A percentile compares a stretch with the other conserved stretches of the same genome.
These are phyloP conservation scores for Trissolcus brochymenae DNA, from an alignment of 2,888 invertebrate genomes.

Conservation along the genomic window DNA sequence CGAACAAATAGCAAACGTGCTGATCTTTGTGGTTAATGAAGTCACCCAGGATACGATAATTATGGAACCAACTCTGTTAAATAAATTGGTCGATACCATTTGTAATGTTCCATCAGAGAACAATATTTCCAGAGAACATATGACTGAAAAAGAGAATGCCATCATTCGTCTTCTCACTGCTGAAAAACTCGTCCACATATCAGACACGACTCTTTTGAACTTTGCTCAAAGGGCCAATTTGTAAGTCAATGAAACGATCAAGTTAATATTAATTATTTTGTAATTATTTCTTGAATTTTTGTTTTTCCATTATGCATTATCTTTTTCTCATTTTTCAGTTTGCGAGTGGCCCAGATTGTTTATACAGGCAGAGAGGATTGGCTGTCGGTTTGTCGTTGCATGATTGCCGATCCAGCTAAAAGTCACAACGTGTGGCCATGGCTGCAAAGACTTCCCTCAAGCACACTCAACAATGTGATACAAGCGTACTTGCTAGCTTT, in stretches of 20 bases:
- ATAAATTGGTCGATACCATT: conserved; percentile 70
- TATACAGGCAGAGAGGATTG: conserved; percentile 73
- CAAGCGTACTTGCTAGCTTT: conserved; percentile 63
- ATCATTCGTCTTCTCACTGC: conserved; percentile 68
- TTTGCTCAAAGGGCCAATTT: conserved; percentile 71
- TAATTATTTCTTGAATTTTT: neutral
- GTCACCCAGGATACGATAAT: conserved; percentile 69
- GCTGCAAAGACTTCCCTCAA: conserved; percentile 67
- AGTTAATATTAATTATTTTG: neutral
- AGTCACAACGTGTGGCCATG: conserved; percentile 71
- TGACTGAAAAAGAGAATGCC: conserved; percentile 69
- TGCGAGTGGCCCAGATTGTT: conserved; percentile 70
- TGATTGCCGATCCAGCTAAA: conserved; percentile 67
- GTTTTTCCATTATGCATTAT: neutral
- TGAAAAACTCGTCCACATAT: conserved; percentile 70
- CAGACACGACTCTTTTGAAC: conserved; percentile 70
- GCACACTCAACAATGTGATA: conserved; percentile 65
- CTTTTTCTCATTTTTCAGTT: conserved; percentile 60
- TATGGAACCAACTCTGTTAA: conserved; percentile 67
- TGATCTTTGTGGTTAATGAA: conserved; percentile 72
- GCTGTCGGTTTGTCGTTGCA: conserved; percentile 72
- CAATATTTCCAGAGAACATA: conserved; percentile 65
- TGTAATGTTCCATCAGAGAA: conserved; percentile 64
- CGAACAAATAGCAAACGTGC: conserved; percentile 69
- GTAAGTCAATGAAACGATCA: conserved; percentile 62